Evolutionary conservation across 2,888 invertebrate genomes (phyloP), one percentile per base, ranked within the genome.

Genomic region (Perithous albicinctus): DNA sequence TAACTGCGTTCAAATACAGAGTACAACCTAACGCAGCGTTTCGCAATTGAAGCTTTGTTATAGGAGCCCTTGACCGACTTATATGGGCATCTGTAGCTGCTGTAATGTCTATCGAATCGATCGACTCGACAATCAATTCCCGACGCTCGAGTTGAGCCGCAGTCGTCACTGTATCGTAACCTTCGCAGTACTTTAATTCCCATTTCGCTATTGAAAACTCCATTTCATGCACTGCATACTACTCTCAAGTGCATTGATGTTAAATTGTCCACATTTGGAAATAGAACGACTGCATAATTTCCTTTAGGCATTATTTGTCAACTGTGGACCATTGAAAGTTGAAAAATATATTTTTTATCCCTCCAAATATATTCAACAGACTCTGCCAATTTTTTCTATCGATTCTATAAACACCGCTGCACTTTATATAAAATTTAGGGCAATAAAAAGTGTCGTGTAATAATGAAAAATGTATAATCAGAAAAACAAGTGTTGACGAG

Each of bases 31-130:
- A 2, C 32, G 1, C 15, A 59, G 18, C 15, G 32, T 38, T 51
- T 69, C 23, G 35, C 7, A 2, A 5, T 67, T 51, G 15, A 20
- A 12, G 7, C n/a, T 10, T 20, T 15, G 38, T 35, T 54, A 54
- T 69, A 54, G 69, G n/a, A 69, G 54, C 54, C 69, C 69, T 69
- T 69, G 69, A 69, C 69, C 69, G 38, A 51, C 20, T 54, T 69
- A 38, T n/a, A 59, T 15, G 29, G 59, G 18, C 59, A 59, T 59
- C 59, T 59, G 29, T 59, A 32, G 32, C 29, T 15, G 59, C 29
- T 15, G 35, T 32, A 59, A 59, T 32, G 66, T 18, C 43, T 48
- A 66, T 46, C 32, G 66, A 66, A 48, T 66, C 66, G 48, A 66
- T 66, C 46, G 66, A 48, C 66, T 66, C 29, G 46, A 66, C 38